phyloP scores from a whole-genome alignment of 2,888 invertebrate genomes.

The Drosophila seclusa region DNA sequence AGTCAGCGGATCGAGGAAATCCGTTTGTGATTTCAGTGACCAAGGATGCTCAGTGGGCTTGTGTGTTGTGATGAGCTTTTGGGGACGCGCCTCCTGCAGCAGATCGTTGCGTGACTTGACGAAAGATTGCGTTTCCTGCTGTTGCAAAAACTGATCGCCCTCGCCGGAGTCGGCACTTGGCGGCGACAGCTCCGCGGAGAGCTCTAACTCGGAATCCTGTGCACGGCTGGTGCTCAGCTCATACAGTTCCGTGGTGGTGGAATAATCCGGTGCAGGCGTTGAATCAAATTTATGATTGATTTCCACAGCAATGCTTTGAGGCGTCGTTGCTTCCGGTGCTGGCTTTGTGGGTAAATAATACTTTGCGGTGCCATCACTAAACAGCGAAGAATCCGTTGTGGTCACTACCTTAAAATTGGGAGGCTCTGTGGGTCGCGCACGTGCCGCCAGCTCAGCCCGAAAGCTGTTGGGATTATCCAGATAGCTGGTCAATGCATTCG shows the following conservation, averaged over 20 bases:
- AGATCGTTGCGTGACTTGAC: slow-evolving; percentile 86
- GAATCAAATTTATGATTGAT: slow-evolving; percentile 80
- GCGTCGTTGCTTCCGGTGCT: slow-evolving; percentile 84
- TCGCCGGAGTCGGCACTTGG: slow-evolving; percentile 84
- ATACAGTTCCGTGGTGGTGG: slow-evolving; percentile 82
- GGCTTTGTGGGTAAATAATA: slow-evolving; percentile 81
- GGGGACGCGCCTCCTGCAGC: slow-evolving; percentile 51
- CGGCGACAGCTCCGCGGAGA: slow-evolving; percentile 84
- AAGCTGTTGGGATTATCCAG: slow-evolving; percentile 93
- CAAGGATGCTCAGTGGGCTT: slow-evolving; percentile 85
- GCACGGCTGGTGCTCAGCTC: slow-evolving; percentile 86
- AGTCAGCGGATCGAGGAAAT: slow-evolving; percentile 89
- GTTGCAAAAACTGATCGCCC: slow-evolving; percentile 88
- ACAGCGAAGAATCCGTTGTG: slow-evolving; percentile 70
- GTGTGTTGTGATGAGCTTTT: slow-evolving; percentile 59
- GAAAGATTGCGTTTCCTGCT: slow-evolving; percentile 90
- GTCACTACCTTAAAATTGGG: slow-evolving; percentile 82
- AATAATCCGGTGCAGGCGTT: slow-evolving; percentile 65
- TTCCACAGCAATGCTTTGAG: slow-evolving; percentile 88
- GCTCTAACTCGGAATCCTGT: slow-evolving; percentile 78
- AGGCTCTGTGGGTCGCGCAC: slow-evolving; percentile 91
- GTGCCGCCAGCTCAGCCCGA: slow-evolving; percentile 89
- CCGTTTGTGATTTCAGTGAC: slow-evolving; percentile 87
- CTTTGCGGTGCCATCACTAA: slow-evolving; percentile 78
- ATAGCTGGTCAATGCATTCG: slow-evolving; percentile 92